Conservation (phyloP, 92 coral and sea anemone genomes). For the Heliopora coerulea region DNA sequence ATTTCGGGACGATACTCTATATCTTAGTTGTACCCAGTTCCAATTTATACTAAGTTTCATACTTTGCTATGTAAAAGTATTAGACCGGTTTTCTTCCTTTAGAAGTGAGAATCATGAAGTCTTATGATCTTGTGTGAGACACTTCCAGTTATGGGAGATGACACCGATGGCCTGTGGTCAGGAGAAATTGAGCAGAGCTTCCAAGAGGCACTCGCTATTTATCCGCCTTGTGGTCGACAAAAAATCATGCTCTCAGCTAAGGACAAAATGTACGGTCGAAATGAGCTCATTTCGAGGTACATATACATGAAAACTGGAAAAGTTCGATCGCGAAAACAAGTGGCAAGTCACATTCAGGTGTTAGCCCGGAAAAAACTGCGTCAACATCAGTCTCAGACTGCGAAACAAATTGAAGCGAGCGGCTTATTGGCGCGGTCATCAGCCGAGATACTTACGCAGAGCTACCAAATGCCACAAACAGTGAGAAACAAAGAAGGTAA, state of each 20-base stretch:
- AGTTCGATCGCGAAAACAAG: slow-evolving; percentile 96
- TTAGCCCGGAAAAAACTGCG: slow-evolving; percentile 94
- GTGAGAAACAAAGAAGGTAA: background rate
- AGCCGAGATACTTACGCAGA: slow-evolving; percentile 14
- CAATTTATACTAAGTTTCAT: no score
- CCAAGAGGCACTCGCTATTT: slow-evolving; percentile 97
- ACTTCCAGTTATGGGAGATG: slow-evolving; percentile 39
- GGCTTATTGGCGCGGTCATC: slow-evolving; percentile 20
- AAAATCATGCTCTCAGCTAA: slow-evolving; percentile 97
- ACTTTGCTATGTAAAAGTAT: no score
- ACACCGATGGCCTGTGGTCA: slow-evolving; percentile 94
- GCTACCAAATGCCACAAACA: background rate
- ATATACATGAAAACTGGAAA: slow-evolving; percentile 98
- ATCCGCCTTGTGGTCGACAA: slow-evolving; percentile 99
- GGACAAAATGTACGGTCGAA: slow-evolving; percentile 99
- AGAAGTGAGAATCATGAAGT: background rate
- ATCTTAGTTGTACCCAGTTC: no score
- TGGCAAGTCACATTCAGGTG: slow-evolving; percentile 98
- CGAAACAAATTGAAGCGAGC: slow-evolving; percentile 2
- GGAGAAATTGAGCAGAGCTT: slow-evolving; percentile 97
- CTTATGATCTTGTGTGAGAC: background rate
- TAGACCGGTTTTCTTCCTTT: background rate
- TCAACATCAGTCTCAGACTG: background rate
- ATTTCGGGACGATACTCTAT: no score
- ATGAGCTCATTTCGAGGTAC: slow-evolving; percentile 93